phyloP scores from a whole-genome alignment of 2,797 vertebrate genomes.

The Lates japonicus region DNA sequence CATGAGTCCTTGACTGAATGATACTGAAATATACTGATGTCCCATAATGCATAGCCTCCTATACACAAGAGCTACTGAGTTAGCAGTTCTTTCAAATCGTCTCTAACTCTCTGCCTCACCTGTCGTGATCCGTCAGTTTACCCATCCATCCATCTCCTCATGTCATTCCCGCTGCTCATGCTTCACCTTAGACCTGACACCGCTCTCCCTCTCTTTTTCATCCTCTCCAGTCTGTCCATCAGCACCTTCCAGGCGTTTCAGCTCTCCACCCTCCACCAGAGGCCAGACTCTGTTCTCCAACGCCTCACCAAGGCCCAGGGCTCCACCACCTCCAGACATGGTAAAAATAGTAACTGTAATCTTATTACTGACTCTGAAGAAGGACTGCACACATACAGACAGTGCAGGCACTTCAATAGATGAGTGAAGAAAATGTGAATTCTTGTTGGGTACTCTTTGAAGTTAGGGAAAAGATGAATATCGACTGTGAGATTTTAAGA shows the following conservation, averaged over 20 bases:
- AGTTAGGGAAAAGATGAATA: not conserved
- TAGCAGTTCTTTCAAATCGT: slow-evolving; percentile 44
- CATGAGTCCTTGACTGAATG: slow-evolving; percentile 55
- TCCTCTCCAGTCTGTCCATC: slow-evolving; percentile 77
- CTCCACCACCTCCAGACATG: slow-evolving; percentile 68
- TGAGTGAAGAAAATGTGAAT: slow-evolving; percentile 7
- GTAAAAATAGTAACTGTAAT: slow-evolving; percentile 68
- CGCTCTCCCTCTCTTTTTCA: slow-evolving; percentile 35
- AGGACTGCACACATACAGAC: slow-evolving; percentile 12
- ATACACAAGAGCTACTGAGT: slow-evolving; percentile 49
- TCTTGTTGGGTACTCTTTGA: slow-evolving; percentile 27
- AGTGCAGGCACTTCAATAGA: slow-evolving; percentile 5
- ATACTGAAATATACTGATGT: slow-evolving; percentile 45
- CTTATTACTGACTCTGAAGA: slow-evolving; percentile 42
- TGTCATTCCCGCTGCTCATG: slow-evolving; percentile 75
- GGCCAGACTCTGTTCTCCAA: slow-evolving; percentile 88
- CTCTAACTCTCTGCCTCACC: slow-evolving; percentile 31
- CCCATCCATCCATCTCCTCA: slow-evolving; percentile 61
- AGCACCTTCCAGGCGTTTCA: slow-evolving; percentile 88
- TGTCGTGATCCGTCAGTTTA: slow-evolving; percentile 54
- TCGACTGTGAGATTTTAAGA: slow-evolving; percentile 30
- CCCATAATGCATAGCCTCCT: slow-evolving; percentile 49
- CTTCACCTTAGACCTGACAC: slow-evolving; percentile 71
- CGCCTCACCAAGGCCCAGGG: slow-evolving; percentile 72
- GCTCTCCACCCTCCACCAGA: slow-evolving; percentile 85